Evolutionary conservation across 2,797 vertebrate genomes (phyloP), one percentile per base, ranked within the genome.

Genomic region (Coluber constrictor): DNA sequence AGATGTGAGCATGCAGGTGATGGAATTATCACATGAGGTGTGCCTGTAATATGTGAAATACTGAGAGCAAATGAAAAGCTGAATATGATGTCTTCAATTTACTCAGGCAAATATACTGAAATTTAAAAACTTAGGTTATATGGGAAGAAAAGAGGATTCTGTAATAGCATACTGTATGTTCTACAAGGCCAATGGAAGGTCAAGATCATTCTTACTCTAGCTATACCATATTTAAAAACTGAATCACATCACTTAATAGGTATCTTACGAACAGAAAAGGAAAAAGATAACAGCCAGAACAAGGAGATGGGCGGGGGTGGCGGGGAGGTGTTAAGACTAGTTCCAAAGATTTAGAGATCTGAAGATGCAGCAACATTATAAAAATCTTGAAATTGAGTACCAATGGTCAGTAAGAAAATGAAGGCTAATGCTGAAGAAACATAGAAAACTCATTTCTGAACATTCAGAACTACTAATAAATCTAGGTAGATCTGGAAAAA

Each of bases 341-440:
- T 93, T 94, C 86, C 25, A 16, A 94, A 96, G 51, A 91, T 95
- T 92, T 94, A 43, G 91, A 79, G 51, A 90, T 11, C 29, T 93
- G 8, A 88, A 29, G 70, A 95, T 92, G 61, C 37, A 95, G 1
- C 11, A 91, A 92, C 51, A 86, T 60, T 93, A 91, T 94, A 94
- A 91, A 96, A 93, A 93, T 93, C 94, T 55, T 94, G 91, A 94
- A 96, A 93, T 2, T 91, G 56, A 1, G 6, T 93, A 90, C 70
- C 74, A 92, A 96, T 95, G 83, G 0, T 95, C 93, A 95, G 10
- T 15, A 47, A 61, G 16, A 20, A 74, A 92, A 43, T 54, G 20
- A 1, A 92, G 20, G 61, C 90, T 95, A 95, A 94, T 91, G 90
- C 10, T 1, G 89, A 43, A 91, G 92, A 23, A 91, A 96, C 94